phyloP scores from a whole-genome alignment of 2,113 vertebrate genomes.

The Polypterus senegalus region DNA sequence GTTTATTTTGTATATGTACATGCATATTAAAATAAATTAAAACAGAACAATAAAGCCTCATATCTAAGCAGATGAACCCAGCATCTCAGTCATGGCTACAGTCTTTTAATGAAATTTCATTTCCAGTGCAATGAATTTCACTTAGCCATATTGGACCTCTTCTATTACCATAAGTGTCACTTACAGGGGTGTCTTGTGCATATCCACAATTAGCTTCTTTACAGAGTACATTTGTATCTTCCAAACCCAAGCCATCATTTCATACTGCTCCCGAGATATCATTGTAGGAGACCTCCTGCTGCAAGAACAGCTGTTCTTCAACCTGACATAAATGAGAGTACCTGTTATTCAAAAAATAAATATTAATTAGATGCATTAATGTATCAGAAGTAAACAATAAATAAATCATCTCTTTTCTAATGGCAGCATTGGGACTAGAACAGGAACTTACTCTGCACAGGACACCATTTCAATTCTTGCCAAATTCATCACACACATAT shows the following conservation, averaged over 20 bases:
- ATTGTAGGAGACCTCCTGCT: constrained; percentile 26
- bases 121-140: constrained; percentile 25
- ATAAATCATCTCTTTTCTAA: too few species aligned
- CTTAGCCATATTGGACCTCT: constrained; percentile 14
- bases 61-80: constrained; percentile 37
- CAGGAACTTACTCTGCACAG: too few species aligned
- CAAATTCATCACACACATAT: too few species aligned
- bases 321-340: too few species aligned
- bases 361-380: too few species aligned
- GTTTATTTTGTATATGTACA: too few species aligned
- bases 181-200: constrained; percentile 19
- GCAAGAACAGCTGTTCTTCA: constrained; percentile 35
- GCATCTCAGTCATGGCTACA: constrained; percentile 27
- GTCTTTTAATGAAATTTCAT: constrained; percentile 22
- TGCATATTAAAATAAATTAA: too few species aligned
- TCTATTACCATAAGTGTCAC: not conserved
- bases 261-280: constrained; percentile 35
- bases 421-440: too few species aligned
- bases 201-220: constrained; percentile 34
- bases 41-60: too few species aligned
- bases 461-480: too few species aligned
- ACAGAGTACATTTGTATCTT: constrained; percentile 32
- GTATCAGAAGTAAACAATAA: too few species aligned
- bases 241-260: constrained; percentile 30
- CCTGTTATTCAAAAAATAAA: too few species aligned